Evolutionary conservation across 1,140 invertebrate genomes (phyloP), one percentile per base, ranked within the genome.

Genomic region (Bombus fervidus): DNA sequence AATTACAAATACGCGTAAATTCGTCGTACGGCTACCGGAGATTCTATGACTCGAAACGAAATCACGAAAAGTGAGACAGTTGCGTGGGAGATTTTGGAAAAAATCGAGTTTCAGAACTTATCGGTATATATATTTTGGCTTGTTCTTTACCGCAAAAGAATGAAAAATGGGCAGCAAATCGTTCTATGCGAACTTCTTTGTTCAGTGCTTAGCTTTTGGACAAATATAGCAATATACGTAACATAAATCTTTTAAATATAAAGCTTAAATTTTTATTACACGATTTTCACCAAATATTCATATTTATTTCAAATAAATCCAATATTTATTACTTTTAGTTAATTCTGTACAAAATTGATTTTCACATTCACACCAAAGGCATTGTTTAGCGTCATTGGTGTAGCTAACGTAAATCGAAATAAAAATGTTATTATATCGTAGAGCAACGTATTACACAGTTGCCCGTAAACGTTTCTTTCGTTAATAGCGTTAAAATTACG

Each of bases 141-240:
- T 1, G 18, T 53, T 1, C 0, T 18, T 1, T 1, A 6, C 18
- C 2, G 1, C 6, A 0, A 22, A 53, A 6, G 0, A 53, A 18
- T 0, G 18, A 22, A 6, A 5, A 18, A 2, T 6, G 1, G 5
- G 0, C 18, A 53, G 0, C 1, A 0, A 2, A 1, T 22, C 22
- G 8, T 53, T 53, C 18, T 6, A 6, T 18, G 47, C 0, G 5
- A 22, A 53, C 5, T 6, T 53, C 0, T 53, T 53, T 1, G 18
- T 53, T 22, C 0, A 2, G 5, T 8, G 18, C 1, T 22, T 47
- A 1, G 6, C 1, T 6, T 47, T 18, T 18, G 15, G 0, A 5
- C 0, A 18, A 47, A 18, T 47, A 18, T 0, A 18, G 0, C 15
- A 15, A 1, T 18, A 53, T 5, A 6, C 0, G 15, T 18, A 0